Evolutionary conservation across 2,113 vertebrate genomes (phyloP), one percentile per base, ranked within the genome.

Genomic region (Alligator mississippiensis): DNA sequence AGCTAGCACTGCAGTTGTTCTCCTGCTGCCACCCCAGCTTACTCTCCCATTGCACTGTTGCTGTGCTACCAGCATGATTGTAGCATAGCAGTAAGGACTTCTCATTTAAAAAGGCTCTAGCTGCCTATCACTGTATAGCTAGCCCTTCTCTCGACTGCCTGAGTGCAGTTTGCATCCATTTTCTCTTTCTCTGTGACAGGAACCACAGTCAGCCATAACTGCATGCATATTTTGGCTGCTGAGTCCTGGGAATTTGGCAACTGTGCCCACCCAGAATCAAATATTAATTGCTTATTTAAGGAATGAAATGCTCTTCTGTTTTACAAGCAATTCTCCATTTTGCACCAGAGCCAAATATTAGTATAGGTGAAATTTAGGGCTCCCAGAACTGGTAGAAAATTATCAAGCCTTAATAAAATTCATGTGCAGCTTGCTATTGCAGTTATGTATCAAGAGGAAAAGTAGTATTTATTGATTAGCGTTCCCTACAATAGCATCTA

Each of bases 311-410:
- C 55, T 75, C 27, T 87, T 78, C 88, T 93, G 76, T 72, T 95
- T 93, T 92, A 59, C 16, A 93, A 85, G 60, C 74, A 54, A 85
- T 82, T 95, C 64, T 66, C 64, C 34, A 89, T 87, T 89, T 87
- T 2, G 4, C 25, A 27, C 59, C 62, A 76, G 25, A 92, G 74
- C 24, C 66, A 18, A 78, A 21, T 92, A 38, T 77, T 70, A 19
- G 78, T 58, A 62, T 34, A 80, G 89, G 55, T 57, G 89, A 83
- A 90, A 82, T 63, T 57, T 59, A 92, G 89, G 91, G 70, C 57
- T 83, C 58, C 57, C 54, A 10, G 68, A 77, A 77, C 70, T 70
- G 62, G 77, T 68, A 82, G 80, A 84, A 92, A 95, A 82, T 64
- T 85, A 75, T 55, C 19, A 25, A 86, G 80, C 11, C 22, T 88